Evolutionary conservation across 2,888 invertebrate species (phyloP), one percentile per base, ranked within the genome.

Genomic region (Tenthredo mesomela): DNA sequence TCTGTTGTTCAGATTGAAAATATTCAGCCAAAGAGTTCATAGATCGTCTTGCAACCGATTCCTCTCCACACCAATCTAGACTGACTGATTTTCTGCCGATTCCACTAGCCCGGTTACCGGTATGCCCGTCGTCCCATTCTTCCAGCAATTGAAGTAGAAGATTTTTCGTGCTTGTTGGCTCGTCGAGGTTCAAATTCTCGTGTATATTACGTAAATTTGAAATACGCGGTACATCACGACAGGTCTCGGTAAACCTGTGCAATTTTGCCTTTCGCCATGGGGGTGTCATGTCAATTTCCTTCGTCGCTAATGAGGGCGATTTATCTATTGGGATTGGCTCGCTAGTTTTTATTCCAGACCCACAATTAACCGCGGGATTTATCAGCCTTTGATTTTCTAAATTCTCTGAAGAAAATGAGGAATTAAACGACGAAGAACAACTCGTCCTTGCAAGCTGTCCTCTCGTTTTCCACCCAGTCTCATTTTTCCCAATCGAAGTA

Each of bases 11-110:
- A 71, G 94, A 94, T 87, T 96, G 96, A 92, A 97, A 97, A 94
- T 97, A 97, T 84, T 96, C 96, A 88, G 97, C 97, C 71, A 97
- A 94, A 84, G 97, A 97, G 88, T 96, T 97, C 94, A 97, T 97
- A 10, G 97, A 96, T 89, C 95, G 95, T 90, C 97, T 96, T 58
- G 96, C 97, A 82, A 97, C 94, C 86, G 95, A 95, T 88, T 97
- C 96, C 33, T 95, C 95, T 12, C 96, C 95, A 40, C 96, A 96
- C 96, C 96, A 97, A 89, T 97, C 97, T 82, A 96, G 94, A 43
- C 97, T 97, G 88, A 97, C 95, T 25, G 97, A 97, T 89, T 96
- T 96, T 21, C 93, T 89, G 0, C 92, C 92, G 0, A 88, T 86
- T 0, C 95, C 95, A 25, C 94, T 94, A 3, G 95, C 94, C 86